Conservation (phyloP, 2,888 invertebrate species). For the Sclerodermus sp. region DNA sequence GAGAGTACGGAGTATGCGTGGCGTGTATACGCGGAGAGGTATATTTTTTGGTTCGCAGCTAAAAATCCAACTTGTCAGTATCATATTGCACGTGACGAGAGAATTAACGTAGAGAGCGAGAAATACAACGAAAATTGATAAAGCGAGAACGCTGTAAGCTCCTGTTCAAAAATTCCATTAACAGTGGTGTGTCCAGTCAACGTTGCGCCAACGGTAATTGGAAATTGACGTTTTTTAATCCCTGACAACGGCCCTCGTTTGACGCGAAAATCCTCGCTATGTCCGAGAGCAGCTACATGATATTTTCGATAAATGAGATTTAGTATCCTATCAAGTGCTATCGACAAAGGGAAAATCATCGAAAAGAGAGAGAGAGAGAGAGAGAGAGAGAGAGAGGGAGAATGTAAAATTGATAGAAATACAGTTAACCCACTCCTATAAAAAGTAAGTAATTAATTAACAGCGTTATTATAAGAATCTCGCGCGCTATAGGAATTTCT, state of each 20-base stretch:
- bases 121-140: conserved; percentile 9
- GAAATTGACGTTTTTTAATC: conserved; percentile 49
- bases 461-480: too few relatives aligned
- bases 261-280: conserved; percentile 32
- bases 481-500: too few relatives aligned
- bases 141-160: conserved; percentile 42
- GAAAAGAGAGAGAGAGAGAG: neutral
- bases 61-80: too few relatives aligned
- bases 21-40: too few relatives aligned
- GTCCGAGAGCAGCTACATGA: too few relatives aligned
- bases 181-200: conserved; percentile 27
- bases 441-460: too few relatives aligned
- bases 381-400: conserved; percentile 10
- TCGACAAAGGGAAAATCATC: neutral
- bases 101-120: neutral
- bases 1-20: too few relatives aligned
- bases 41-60: too few relatives aligned
- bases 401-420: conserved; percentile 6
- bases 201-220: conserved; percentile 39
- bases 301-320: conserved; percentile 39
- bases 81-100: neutral
- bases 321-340: neutral
- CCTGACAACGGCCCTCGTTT: conserved; percentile 11
- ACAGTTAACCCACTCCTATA: too few relatives aligned
- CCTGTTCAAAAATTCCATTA: conserved; percentile 57